Evolutionary conservation across 2,888 invertebrate species (phyloP), one percentile per base, ranked within the genome.

Genomic region (Oscheius sp.): DNA sequence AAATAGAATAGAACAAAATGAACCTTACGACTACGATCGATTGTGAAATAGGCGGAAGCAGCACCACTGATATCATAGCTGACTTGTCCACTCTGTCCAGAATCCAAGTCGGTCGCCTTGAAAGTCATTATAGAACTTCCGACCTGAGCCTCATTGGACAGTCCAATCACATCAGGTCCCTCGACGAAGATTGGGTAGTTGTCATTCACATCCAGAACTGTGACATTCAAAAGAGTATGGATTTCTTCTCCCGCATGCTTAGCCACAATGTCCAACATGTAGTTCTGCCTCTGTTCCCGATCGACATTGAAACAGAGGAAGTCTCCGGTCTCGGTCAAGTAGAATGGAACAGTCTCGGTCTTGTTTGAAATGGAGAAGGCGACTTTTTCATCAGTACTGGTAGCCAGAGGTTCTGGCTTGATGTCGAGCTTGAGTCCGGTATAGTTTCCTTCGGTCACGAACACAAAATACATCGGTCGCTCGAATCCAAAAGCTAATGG

Each of bases 131-230:
- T 50, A 11, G 50, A 37, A 13, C 59, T 59, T 10, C 74, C 74
- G 3, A 58, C 10, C 10, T 42, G 42, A 0, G 51, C 59, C 35
- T 74, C 76, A 7, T 37, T 63, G 0, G 60, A 11, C 9, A 82
- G 37, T 32, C 83, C 82, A 37, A 87, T 63, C 11, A 77, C 42
- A 10, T 74, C 72, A 5, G 81, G 78, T 63, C 78, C 77, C 5
- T 70, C 53, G 57, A 80, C 72, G 68, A 87, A 86, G 11, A 63
- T 48, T 9, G 87, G 87, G 53, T 78, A 80, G 72, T 88, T 87
- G 78, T 87, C 87, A 63, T 87, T 87, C 13, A 88, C 85, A 63
- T 87, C 87, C 1, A 85, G 70, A 68, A 87, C 82, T 7, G 80
- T 81, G 10, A 87, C 81, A 21, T 84, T 84, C n/a, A 87, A 72